These are phyloP conservation scores for Tachina grossa DNA, from an alignment of 2,888 invertebrate genomes.

Conservation along the genomic window DNA sequence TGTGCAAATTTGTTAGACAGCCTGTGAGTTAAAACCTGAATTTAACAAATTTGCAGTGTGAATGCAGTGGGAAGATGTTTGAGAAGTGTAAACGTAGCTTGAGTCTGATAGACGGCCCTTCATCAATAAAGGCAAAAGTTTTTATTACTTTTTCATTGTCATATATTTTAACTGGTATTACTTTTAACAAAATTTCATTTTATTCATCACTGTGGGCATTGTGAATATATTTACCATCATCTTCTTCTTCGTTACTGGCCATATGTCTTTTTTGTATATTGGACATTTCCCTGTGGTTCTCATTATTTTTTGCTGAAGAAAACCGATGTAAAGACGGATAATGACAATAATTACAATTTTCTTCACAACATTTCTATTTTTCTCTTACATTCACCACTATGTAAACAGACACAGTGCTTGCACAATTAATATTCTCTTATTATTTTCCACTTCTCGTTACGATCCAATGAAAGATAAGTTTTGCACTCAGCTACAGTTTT, in stretches of 20 bases:
- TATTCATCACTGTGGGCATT: conserved; percentile 15
- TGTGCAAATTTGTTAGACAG: too few species aligned
- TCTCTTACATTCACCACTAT: conserved; percentile 25
- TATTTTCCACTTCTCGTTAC: conserved; percentile 33
- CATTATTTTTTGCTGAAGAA: neutral
- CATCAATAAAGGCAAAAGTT: conserved; percentile 19
- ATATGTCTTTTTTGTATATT: neutral
- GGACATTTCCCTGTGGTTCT: conserved; percentile 2
- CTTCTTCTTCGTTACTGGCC: conserved; percentile 5
- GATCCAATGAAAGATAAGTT: conserved; percentile 32
- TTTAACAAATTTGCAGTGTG: too few species aligned
- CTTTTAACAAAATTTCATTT: conserved; percentile 50
- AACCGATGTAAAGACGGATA: conserved; percentile 9
- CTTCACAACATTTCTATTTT: conserved; percentile 27
- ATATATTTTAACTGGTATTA: conserved; percentile 39
- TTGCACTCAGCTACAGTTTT: conserved; percentile 23
- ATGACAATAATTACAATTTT: conserved; percentile 36
- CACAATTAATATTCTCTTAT: conserved; percentile 34
- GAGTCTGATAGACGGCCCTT: conserved; percentile 13
- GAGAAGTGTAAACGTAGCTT: too few species aligned
- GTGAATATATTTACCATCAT: too few species aligned
- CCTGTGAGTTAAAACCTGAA: too few species aligned
- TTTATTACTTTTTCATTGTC: conserved; percentile 25
- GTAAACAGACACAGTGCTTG: conserved; percentile 12
- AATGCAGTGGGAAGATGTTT: too few species aligned